Evolutionary conservation across 35 echinoderm and acorn worm genomes (phyloP).

Genomic region (Anneissia japonica): DNA sequence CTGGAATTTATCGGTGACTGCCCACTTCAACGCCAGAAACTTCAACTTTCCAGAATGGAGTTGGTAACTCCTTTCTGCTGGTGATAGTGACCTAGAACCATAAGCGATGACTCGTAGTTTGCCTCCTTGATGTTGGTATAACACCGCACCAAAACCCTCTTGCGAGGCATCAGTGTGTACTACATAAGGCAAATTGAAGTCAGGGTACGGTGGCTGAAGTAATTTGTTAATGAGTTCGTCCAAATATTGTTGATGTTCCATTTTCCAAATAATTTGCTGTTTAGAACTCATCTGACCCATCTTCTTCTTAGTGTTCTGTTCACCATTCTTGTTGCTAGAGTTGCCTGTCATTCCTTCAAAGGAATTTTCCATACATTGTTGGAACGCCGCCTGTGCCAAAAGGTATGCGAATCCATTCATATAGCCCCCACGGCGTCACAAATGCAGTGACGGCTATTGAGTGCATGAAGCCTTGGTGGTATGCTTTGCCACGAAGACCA

Average conservation of each 20-base stretch:
- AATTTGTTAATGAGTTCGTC: slow-evolving; percentile 18
- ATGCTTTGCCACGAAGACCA: slow-evolving; percentile 40
- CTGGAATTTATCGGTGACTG: slow-evolving; percentile 38
- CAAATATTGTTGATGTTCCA: neutral
- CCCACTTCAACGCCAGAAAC: slow-evolving; percentile 53
- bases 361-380: slow-evolving; percentile 23
- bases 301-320: neutral
- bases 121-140: slow-evolving; percentile 39
- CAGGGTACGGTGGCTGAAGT: slow-evolving; percentile 25
- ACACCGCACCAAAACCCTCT: slow-evolving; percentile 27
- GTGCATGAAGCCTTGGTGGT: slow-evolving; percentile 60
- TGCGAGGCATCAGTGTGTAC: slow-evolving; percentile 42
- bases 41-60: slow-evolving; percentile 36
- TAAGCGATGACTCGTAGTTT: slow-evolving; percentile 37
- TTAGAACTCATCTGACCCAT: neutral
- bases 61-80: slow-evolving; percentile 32
- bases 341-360: no score
- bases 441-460: slow-evolving; percentile 32
- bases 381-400: slow-evolving; percentile 24
- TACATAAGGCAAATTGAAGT: slow-evolving; percentile 11
- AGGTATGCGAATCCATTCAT: slow-evolving; percentile 35
- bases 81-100: slow-evolving; percentile 9
- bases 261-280: slow-evolving; percentile 10
- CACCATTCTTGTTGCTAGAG: no score
- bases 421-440: slow-evolving; percentile 50